Base-by-base conservation (phyloP, 2,113 vertebrate species). In the Fulmarus glacialis region DNA sequence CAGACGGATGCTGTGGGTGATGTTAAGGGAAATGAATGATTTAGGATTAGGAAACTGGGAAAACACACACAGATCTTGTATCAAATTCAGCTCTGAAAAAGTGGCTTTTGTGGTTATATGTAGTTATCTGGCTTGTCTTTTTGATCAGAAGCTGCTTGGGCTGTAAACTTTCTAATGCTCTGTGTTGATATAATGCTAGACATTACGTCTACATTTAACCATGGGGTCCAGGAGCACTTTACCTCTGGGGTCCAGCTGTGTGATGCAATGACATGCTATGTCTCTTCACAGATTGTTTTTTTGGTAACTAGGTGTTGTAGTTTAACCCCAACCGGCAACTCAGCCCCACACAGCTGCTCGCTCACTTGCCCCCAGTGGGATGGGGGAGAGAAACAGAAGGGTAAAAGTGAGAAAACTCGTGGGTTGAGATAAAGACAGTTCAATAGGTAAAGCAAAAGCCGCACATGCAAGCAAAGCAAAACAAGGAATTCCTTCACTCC, bases 41-140 rank as follows among this genome's bases (percentile, higher is more conserved):
- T 93, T 85, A 79, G 58, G 82, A 87, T 94, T 91, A 89, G 32
- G 53, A 85, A 95, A 80, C 50, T 24, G 38, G 24, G 70, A 87
- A 95, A 94, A 87, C 21, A 53, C 9, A 32, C 73, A 75, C 27
- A 82, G 66, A 75, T 67, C 40, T 56, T 72, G 47, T 75, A 79
- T 75, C 64, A 87, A 71, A 87, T 72, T 74, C 48, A 82, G 40
- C 32, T 91, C 96, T 89, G 83, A 85, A 40, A 89, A 89, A 84
- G 83, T 78, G 77, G 72, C 17, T 95, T 95, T 94, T 96, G 73
- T 89, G 88, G 90, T 89, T 83, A 22, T 55, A 34, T 34, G 50
- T 15, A 70, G 36, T 55, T 86, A 67, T 59, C 55, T 75, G 29
- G 36, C 34, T 91, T 91, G 60, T 81, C 52, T 89, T 96, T 93